Conservation (phyloP, 1,140 invertebrate genomes). For the Lutraria rhynchaena region DNA sequence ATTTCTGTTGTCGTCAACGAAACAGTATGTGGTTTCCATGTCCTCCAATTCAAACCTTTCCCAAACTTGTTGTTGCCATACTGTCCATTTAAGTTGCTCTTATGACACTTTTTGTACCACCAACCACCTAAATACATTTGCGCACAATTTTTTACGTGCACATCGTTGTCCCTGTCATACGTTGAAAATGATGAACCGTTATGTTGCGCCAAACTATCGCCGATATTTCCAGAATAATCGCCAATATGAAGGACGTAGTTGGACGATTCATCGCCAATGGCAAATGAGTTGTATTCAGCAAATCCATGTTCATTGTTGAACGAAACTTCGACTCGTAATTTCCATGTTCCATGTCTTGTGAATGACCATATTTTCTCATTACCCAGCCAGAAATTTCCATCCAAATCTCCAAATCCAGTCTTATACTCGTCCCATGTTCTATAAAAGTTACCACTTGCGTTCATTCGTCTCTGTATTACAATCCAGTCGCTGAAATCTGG, state of each 20-base stretch:
- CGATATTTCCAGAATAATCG: conserved; percentile 1
- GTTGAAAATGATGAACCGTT: neutral
- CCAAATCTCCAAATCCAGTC: too few species aligned
- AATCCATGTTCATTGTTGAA: neutral
- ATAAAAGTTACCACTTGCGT: too few species aligned
- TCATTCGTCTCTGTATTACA: too few species aligned
- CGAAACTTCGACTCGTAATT: neutral
- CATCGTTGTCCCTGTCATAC: conserved; percentile 17
- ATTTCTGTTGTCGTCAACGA: neutral
- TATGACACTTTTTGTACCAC: neutral
- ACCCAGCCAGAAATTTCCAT: neutral
- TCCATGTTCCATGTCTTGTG: neutral
- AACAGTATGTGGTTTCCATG: neutral
- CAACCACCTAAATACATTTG: neutral
- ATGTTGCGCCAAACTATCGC: neutral
- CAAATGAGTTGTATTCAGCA: neutral
- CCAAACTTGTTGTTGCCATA: neutral
- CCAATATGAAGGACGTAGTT: neutral
- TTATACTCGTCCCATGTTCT: too few species aligned
- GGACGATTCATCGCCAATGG: neutral
- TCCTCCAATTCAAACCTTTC: conserved; percentile 7
- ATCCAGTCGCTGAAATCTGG: too few species aligned
- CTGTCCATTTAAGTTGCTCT: neutral
- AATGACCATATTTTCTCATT: neutral
- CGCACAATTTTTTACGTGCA: neutral